Evolutionary conservation across 1,140 invertebrate species (phyloP), one percentile per base, ranked within the genome.

Genomic region (Maconellicoccus hirsutus): DNA sequence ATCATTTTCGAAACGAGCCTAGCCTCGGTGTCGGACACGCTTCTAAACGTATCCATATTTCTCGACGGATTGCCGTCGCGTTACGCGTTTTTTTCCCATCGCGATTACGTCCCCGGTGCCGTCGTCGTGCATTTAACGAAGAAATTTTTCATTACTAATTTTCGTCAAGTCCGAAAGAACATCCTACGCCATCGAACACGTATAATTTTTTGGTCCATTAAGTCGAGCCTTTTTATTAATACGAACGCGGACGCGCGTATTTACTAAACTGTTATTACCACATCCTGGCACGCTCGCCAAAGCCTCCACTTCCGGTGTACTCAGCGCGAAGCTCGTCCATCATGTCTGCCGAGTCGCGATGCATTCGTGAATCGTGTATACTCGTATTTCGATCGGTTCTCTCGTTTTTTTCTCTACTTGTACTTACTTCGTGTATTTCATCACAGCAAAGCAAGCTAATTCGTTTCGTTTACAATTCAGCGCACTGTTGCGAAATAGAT

Each of bases 201-300:
- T 19, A 19, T 52, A 52, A 52, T 52, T 52, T 52, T 52, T 52
- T 19, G 12, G n/a, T 52, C 42, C 42, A 52, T 52, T 52, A 52
- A 52, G 10, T 52, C 42, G 42, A 19, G 10, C 42, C 42, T 52
- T 14, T n/a, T n/a, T 52, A 52, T 52, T 52, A 52, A 52, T 14
- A 14, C 42, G n/a, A 52, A 52, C n/a, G 42, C 42, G 42, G 42
- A 52, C 42, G 42, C 42, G 42, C 10, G 42, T 52, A 52, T 52
- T 33, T 19, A 52, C 42, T 52, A 52, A 52, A 52, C n/a, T 19
- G 42, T 52, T 14, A 33, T 33, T 52, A 52, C 42, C 42, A 52
- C 42, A 52, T 52, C 42, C 42, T 52, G 42, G 42, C 42, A 52
- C 42, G 42, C 42, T 52, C 42, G 10, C 42, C 42, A 52, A 52